Conservation (phyloP, 2,797 vertebrate species). For the Premnoplex brunnescens region DNA sequence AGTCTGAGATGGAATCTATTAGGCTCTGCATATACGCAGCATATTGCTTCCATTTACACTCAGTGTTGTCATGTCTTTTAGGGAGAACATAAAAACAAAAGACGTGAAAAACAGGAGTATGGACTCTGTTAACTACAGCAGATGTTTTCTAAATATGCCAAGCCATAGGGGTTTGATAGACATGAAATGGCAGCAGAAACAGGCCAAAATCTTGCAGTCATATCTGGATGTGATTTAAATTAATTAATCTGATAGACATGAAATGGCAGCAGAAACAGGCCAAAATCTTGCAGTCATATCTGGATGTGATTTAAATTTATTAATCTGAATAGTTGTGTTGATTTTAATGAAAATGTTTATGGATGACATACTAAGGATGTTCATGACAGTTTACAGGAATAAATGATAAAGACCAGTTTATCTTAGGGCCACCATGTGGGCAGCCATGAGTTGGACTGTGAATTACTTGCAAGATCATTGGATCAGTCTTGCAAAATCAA, state of each 20-base stretch:
- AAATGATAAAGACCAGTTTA: background rate
- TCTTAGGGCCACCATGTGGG: no score
- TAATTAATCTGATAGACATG: background rate
- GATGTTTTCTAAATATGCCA: constrained; percentile 37
- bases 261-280: constrained; percentile 13
- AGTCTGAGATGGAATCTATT: constrained; percentile 31
- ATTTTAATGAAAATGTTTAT: background rate
- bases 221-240: background rate
- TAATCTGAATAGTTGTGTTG: background rate
- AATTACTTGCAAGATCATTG: background rate
- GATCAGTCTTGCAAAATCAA: background rate
- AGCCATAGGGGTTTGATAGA: background rate
- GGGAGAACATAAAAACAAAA: constrained; percentile 30
- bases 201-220: background rate
- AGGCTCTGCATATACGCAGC: background rate
- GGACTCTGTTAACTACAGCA: constrained; percentile 41
- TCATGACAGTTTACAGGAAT: background rate
- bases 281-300: background rate
- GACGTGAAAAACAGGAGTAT: background rate
- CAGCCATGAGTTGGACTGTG: background rate
- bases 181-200: background rate
- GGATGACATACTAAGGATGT: background rate
- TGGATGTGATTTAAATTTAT: background rate
- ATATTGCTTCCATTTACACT: constrained; percentile 49
- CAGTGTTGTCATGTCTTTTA: background rate